Evolutionary conservation across 1,140 invertebrate genomes (phyloP), one percentile per base, ranked within the genome.

Genomic region (Acromyrmex charruanus): DNA sequence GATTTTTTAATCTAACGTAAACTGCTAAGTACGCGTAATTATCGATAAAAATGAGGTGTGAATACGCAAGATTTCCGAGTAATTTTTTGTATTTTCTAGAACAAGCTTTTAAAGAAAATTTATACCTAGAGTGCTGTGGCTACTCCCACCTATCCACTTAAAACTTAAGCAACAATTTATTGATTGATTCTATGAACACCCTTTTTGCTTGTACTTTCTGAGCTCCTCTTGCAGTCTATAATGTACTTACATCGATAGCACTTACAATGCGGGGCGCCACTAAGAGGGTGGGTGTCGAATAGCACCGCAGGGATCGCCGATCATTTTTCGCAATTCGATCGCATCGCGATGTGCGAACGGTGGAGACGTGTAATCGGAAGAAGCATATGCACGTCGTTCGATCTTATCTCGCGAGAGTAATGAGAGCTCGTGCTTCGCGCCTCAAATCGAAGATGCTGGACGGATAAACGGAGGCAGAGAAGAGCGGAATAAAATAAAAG

Each of bases 341-440:
- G 59, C 18, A 65, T 28, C 82, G 35, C 18, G 39, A 58, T 25
- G 25, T n/a, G 25, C 31, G 65, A 35, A 39, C 28, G 18, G 2
- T 3, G 21, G 21, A 66, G 49, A 72, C 85, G 55, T 86, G 66
- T 69, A 86, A 86, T 86, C 77, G 63, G 66, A 39, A 21, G 49
- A 44, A n/a, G 39, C n/a, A 25, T 25, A 49, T 61, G 77, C 61
- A 59, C 63, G 39, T 61, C 14, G 21, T n/a, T n/a, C 49, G 85
- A 71, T 66, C 69, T 61, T 81, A 71, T 86, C 85, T 66, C 51
- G 66, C 65, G 79, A 86, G 77, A 86, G 77, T 80, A 86, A 86
- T 63, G 85, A 86, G 77, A 81, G 25, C 79, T 51, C 55, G 66
- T 12, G 77, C 31, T n/a, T 69, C 49, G n/a, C 16, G 21, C 55